phyloP scores from a whole-genome alignment of 2,113 vertebrate genomes.

The Aldabrachelys gigantea region DNA sequence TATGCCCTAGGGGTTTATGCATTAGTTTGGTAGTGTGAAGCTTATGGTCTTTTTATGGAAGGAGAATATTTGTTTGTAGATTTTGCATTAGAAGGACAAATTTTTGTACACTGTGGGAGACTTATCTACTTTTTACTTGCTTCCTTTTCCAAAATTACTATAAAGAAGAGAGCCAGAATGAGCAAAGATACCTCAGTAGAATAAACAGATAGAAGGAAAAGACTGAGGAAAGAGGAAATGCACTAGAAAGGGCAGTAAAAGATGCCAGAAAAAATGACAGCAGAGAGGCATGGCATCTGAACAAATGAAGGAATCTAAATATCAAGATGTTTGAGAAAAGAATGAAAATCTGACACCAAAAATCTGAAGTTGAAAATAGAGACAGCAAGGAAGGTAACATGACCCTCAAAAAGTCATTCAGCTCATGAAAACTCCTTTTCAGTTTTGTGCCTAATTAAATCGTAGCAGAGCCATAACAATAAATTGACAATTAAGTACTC shows the following conservation, averaged over 20 bases:
- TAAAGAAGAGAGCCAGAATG: neutral
- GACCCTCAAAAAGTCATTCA: neutral
- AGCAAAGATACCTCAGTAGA: neutral
- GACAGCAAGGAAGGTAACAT: fast-evolving
- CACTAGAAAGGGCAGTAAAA: neutral
- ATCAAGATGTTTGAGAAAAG: neutral
- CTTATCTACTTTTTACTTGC: neutral
- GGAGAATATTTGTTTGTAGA: neutral
- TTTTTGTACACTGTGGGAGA: neutral
- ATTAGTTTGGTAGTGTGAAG: neutral
- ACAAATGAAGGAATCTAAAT: neutral
- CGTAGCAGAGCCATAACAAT: neutral
- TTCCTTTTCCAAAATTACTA: neutral
- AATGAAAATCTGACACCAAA: neutral
- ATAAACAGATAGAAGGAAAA: neutral
- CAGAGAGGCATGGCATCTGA: neutral
- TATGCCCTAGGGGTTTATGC: neutral
- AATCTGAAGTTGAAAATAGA: neutral
- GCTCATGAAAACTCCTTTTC: neutral
- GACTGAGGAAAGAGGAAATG: neutral
- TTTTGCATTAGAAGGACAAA: neutral
- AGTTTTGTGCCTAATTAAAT: neutral
- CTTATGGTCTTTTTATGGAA: neutral
- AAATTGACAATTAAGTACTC: neutral
- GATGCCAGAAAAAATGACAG: neutral